Evolutionary conservation across 1,140 invertebrate genomes (phyloP), one percentile per base, ranked within the genome.

Genomic region (Halyomorpha halys): DNA sequence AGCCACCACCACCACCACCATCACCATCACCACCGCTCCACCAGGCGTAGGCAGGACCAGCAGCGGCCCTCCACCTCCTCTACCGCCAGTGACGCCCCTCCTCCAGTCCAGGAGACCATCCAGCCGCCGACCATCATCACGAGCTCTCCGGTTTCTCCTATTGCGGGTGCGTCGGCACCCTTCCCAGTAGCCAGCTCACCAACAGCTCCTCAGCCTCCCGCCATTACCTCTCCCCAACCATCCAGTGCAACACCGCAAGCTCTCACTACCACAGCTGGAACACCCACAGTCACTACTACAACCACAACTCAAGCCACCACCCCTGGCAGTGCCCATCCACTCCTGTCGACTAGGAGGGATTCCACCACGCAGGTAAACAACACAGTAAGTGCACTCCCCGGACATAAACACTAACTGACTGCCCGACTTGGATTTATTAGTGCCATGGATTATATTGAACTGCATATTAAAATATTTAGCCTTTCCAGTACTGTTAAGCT

Each of bases 81-180:
- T 62, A 86, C 84, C 13, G 82, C 81, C 21, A 84, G 82, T 47
- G 86, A 87, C 75, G 85, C 83, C 25, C 78, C 76, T 15, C 80
- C 79, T 19, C 59, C 63, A 21, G 54, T 49, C 19, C 61, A 66
- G 13, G 66, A 68, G 69, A 80, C 80, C 0, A 76, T 87, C 67
- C 85, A 83, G 16, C 86, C 87, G 54, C 88, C 87, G 0, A 90
- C 86, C 21, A 90, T 90, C 61, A 84, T 90, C 44, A 90, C 83
- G 69, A 89, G 86, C 21, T 85, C 84, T 30, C 87, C 89, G 2
- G 89, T 87, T 45, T 87, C 87, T 18, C 86, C 86, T 0, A 81
- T 83, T 0, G 74, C 76, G 3, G 59, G 25, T 76, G 74, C 78
- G 87, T 88, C 59, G 82, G 89, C 44, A 88, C 81, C 70, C 86